Evolutionary conservation across 2,888 invertebrate species (phyloP).

Genomic region (Eupsilia transversa): DNA sequence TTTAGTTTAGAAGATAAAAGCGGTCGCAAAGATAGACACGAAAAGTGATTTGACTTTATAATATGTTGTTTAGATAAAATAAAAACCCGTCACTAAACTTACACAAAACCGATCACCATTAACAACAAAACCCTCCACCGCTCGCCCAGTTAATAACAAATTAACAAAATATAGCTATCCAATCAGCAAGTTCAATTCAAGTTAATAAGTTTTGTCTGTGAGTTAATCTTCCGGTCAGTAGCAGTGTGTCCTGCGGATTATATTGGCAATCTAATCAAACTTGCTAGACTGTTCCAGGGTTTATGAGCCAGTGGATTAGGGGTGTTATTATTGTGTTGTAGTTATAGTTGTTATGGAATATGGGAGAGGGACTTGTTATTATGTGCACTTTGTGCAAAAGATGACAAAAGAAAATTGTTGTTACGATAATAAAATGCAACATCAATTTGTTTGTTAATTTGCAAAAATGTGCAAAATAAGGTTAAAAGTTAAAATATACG

Average conservation of each 20-base stretch:
- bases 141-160: conserved; percentile 53
- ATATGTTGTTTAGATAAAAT: background rate
- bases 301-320: conserved; percentile 72
- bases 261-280: conserved; percentile 82
- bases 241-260: conserved; percentile 68
- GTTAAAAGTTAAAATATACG: no score
- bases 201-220: conserved; percentile 73
- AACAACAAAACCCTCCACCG: conserved; percentile 42
- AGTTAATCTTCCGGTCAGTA: conserved; percentile 70
- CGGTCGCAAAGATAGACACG: no score
- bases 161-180: conserved; percentile 67
- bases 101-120: background rate
- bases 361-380: background rate
- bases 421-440: no score
- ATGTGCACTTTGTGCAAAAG: background rate
- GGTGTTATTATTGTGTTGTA: conserved; percentile 69
- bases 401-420: no score
- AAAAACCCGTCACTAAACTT: background rate
- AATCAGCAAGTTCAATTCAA: conserved; percentile 73
- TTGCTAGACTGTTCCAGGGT: conserved; percentile 71
- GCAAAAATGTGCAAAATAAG: no score
- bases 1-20: no score
- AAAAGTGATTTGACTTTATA: no score
- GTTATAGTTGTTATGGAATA: background rate
- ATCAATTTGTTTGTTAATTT: no score